A percentile compares a stretch with the other conserved stretches of the same genome.
phyloP scores from a whole-genome alignment of 1,140 invertebrate genomes.

The Argopecten irradians region DNA sequence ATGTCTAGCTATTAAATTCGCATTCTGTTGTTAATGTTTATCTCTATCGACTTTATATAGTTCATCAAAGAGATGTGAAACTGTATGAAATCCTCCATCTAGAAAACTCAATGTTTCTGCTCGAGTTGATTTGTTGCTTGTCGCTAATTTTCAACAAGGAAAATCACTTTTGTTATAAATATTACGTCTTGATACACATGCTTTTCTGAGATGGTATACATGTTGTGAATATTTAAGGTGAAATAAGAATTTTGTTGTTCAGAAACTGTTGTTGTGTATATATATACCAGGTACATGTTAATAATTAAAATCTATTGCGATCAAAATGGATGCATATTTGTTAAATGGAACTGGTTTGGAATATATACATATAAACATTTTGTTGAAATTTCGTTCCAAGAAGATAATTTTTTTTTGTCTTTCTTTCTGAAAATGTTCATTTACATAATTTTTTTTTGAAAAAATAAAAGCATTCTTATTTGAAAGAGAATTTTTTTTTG shows the following conservation, averaged over 20 bases:
- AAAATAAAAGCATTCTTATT: not conserved
- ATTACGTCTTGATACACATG: not conserved
- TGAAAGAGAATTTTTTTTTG: not conserved
- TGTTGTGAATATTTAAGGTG: not conserved
- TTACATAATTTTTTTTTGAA: not conserved
- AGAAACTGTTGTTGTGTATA: not conserved
- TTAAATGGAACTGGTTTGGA: not conserved
- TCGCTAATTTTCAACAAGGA: not conserved
- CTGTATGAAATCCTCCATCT: not conserved
- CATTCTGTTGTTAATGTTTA: not conserved
- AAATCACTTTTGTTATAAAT: not conserved
- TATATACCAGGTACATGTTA: no score
- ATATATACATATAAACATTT: not conserved
- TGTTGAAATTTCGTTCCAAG: not conserved
- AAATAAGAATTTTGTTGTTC: not conserved
- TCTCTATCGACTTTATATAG: not conserved
- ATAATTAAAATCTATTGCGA: not conserved
- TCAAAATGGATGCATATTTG: no score
- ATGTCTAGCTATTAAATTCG: no score
- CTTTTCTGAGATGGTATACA: not conserved
- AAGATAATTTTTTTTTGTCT: not conserved
- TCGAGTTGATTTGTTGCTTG: not conserved
- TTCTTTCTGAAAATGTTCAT: no score
- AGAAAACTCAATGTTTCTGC: not conserved
- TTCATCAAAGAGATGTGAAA: not conserved